Evolutionary conservation across 1,140 invertebrate genomes (phyloP).

Genomic region (Mya arenaria): DNA sequence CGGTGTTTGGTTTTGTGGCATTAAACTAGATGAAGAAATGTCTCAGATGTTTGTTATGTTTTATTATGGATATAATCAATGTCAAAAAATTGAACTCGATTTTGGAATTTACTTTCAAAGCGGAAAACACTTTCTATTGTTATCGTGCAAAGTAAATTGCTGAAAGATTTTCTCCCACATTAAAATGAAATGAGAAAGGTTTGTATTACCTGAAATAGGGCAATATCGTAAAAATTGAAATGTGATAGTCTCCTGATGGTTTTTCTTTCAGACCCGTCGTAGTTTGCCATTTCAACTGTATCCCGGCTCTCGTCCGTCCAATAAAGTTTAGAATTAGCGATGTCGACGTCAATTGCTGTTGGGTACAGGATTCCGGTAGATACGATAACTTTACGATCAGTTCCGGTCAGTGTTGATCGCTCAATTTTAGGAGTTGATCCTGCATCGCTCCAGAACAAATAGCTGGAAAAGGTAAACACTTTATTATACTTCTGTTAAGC

Average conservation of each 20-base stretch:
- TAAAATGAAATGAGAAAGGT: no score
- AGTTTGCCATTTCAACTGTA: slow-evolving; percentile 17
- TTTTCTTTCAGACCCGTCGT: neutral
- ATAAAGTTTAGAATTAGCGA: neutral
- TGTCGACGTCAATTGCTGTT: neutral
- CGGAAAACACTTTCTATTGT: no score
- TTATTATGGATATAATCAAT: no score
- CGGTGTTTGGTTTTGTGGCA: no score
- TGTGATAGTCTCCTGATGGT: neutral
- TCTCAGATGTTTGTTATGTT: no score
- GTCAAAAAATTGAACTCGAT: no score
- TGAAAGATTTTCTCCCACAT: no score
- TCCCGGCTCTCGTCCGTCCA: slow-evolving; percentile 6
- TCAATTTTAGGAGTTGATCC: slow-evolving; percentile 24
- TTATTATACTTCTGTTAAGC: no score
- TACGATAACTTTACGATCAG: neutral
- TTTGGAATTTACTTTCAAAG: no score
- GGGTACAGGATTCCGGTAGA: slow-evolving; percentile 1
- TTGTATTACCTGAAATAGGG: slow-evolving; percentile 16
- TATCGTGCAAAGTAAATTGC: no score
- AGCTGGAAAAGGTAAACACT: no score
- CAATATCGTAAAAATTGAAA: slow-evolving; percentile 14
- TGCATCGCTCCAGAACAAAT: slow-evolving; percentile 42
- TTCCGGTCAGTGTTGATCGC: slow-evolving; percentile 4
- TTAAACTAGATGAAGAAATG: no score